Conservation (phyloP, 2,888 invertebrate species). For the Chrysolina americana region DNA sequence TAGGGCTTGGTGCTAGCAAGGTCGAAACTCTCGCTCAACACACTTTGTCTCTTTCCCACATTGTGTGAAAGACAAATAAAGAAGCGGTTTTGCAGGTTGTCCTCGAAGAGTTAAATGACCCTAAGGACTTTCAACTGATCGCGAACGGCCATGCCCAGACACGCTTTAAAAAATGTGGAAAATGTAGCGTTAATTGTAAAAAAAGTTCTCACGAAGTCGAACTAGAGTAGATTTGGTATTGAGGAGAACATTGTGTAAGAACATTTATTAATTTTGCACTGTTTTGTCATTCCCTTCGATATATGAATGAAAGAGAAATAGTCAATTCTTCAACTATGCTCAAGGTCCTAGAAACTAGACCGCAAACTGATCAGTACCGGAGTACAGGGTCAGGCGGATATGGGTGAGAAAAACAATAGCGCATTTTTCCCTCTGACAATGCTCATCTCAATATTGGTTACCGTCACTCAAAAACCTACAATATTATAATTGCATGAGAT, state of each 20-base stretch:
- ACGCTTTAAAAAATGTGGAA: slow-evolving; percentile 40
- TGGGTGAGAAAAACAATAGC: no score
- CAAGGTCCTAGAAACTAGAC: no score
- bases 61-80: slow-evolving; percentile 33
- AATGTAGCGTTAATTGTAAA: slow-evolving; percentile 34
- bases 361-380: no score
- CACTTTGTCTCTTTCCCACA: slow-evolving; percentile 35
- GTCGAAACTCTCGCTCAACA: slow-evolving; percentile 41
- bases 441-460: no score
- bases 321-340: no score
- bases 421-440: no score
- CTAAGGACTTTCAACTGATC: slow-evolving; percentile 40
- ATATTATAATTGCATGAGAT: no score
- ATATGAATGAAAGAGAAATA: no score
- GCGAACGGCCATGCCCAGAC: slow-evolving; percentile 38
- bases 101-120: slow-evolving; percentile 50
- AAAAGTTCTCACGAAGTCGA: slow-evolving; percentile 6
- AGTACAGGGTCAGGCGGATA: no score
- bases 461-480: no score
- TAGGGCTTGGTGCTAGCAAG: slow-evolving; percentile 41
- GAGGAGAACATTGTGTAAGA: not conserved
- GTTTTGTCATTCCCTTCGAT: no score
- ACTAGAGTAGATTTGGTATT: not conserved
- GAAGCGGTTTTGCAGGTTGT: slow-evolving; percentile 44
- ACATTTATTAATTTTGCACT: not conserved